Conservation (phyloP, 2,797 vertebrate species). For the Sitta carolinensis region DNA sequence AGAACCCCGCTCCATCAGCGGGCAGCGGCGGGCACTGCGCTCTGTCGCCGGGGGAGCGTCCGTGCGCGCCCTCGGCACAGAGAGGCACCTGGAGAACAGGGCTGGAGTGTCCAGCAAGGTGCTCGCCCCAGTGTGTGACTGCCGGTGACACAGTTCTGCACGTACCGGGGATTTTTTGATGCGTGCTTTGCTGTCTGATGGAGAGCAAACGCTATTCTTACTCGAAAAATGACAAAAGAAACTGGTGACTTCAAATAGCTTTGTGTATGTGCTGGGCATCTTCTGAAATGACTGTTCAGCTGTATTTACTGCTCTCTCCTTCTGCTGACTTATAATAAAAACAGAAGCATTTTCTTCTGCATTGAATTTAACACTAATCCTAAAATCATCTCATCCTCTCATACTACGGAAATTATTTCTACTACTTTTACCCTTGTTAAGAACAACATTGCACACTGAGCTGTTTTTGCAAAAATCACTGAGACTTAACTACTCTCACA, state of each 20-base stretch:
- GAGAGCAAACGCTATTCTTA: background rate
- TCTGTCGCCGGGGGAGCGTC: too few relatives aligned
- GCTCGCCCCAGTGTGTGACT: background rate
- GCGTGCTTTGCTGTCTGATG: background rate
- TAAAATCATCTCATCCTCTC: background rate
- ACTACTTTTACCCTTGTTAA: background rate
- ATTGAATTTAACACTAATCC: background rate
- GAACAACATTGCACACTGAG: background rate
- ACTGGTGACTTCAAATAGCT: background rate
- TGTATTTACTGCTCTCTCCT: background rate
- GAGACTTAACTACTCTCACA: background rate
- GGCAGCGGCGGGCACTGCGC: too few relatives aligned
- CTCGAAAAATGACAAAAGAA: background rate
- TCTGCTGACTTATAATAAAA: constrained; percentile 3
- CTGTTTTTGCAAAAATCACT: background rate
- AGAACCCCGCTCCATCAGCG: too few relatives aligned
- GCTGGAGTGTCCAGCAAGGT: background rate
- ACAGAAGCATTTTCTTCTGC: background rate
- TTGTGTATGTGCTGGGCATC: background rate
- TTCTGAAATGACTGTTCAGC: background rate
- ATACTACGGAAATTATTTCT: background rate
- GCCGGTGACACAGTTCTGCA: background rate
- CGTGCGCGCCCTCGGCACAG: background rate
- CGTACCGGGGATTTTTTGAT: background rate
- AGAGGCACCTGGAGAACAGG: background rate